A percentile compares a stretch with the other conserved stretches of the same genome.
These are phyloP conservation scores for Ormyrus pomaceus DNA, from an alignment of 2,888 invertebrate genomes.

Conservation along the genomic window DNA sequence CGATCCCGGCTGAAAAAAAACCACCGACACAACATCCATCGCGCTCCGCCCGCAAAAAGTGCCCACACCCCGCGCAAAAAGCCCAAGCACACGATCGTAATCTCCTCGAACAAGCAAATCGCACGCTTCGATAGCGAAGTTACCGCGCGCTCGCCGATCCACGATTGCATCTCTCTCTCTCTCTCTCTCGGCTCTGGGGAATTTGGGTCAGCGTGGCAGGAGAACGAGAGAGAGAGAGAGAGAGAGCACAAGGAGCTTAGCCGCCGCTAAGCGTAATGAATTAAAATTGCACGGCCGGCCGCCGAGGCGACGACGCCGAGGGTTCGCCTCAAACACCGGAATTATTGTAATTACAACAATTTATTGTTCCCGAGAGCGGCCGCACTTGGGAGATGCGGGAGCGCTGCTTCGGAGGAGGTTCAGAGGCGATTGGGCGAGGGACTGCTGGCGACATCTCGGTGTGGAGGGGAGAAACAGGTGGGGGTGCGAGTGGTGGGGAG, in stretches of 20 bases:
- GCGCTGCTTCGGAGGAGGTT: background rate
- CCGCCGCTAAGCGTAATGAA: conserved; percentile 62
- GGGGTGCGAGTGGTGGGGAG: too few species aligned
- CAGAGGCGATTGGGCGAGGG: background rate
- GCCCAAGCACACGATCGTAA: too few species aligned
- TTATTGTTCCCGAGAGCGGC: conserved; percentile 63
- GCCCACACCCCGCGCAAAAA: too few species aligned
- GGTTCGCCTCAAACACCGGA: conserved; percentile 65
- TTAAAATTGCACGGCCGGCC: conserved; percentile 64
- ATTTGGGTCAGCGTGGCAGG: conserved; percentile 64
- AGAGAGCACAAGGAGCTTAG: conserved; percentile 7
- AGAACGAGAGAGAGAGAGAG: conserved; percentile 53
- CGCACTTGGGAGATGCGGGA: background rate
- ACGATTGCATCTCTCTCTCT: conserved; percentile 47
- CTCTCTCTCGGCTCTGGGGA: conserved; percentile 19
- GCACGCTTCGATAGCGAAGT: conserved; percentile 47
- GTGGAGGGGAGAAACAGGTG: too few species aligned
- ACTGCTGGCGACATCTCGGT: conserved; percentile 19
- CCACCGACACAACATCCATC: too few species aligned
- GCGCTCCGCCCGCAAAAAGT: too few species aligned
- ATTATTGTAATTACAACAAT: conserved; percentile 73
- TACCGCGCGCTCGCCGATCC: conserved; percentile 49
- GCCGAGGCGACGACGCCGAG: conserved; percentile 62
- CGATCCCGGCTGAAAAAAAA: too few species aligned
- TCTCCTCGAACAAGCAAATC: background rate